Percentiles rank a stretch among this genome's conserved stretches.
These are phyloP conservation scores for Tamandua tetradactyla DNA, from an alignment of 2,797 vertebrate genomes.

Conservation along the genomic window DNA sequence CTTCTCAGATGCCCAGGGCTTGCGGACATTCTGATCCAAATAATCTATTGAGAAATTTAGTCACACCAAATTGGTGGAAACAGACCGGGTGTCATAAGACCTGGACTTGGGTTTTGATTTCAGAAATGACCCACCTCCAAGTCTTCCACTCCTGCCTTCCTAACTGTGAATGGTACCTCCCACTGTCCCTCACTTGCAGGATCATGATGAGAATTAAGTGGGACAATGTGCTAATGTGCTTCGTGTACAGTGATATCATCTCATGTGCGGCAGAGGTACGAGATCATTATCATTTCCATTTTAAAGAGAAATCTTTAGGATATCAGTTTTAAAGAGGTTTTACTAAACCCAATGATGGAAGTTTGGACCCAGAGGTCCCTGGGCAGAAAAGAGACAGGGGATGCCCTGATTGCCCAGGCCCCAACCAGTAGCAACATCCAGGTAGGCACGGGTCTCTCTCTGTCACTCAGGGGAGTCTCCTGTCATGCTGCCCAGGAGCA, in stretches of 20 bases:
- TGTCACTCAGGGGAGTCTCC: too few species aligned
- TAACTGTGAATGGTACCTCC: neutral
- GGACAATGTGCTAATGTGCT: neutral
- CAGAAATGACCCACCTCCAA: neutral
- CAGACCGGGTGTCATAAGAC: neutral
- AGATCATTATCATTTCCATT: neutral
- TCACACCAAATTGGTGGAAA: rapidly evolving
- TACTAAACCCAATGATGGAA: neutral
- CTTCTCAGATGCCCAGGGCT: neutral
- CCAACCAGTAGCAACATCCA: too few species aligned
- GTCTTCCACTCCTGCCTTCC: neutral
- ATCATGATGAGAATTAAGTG: neutral
- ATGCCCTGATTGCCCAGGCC: neutral
- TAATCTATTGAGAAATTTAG: rapidly evolving
- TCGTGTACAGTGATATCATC: neutral
- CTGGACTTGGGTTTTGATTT: neutral
- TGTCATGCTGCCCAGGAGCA: neutral
- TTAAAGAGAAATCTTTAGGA: neutral
- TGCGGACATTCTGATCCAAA: neutral
- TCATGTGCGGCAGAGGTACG: neutral
- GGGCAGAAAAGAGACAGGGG: neutral
- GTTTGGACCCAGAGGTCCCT: neutral
- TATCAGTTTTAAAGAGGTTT: constrained; percentile 1
- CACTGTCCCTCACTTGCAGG: neutral
- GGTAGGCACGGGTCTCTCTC: neutral